Conservation (phyloP, 2,113 vertebrate genomes). For the Xenopus tropicalis region UCB_Xtro_10.0 CM004445.2:139608001-139608500, state of each 20-base stretch:
- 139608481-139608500: too few species aligned
- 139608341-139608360: slow-evolving; percentile 4
- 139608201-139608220: not conserved
- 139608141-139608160: not conserved
- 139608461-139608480: too few species aligned
- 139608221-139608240: not conserved
- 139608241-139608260: too few species aligned
- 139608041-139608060: slow-evolving; percentile 37
- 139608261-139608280: not conserved
- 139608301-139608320: slow-evolving; percentile 31
- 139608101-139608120: not conserved
- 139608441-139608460: too few species aligned
- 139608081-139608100: not conserved
- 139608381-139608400: not conserved
- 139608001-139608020: too few species aligned
- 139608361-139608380: not conserved
- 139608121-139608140: slow-evolving; percentile 27
- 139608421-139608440: too few species aligned
- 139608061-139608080: slow-evolving; percentile 36
- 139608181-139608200: not conserved
- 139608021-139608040: not conserved
- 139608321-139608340: slow-evolving; percentile 8
- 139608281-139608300: not conserved
- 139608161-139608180: not conserved
- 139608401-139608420: not conserved